Evolutionary conservation across 2,113 vertebrate genomes (phyloP).

Genomic region (Vulpes ferrilata): DNA sequence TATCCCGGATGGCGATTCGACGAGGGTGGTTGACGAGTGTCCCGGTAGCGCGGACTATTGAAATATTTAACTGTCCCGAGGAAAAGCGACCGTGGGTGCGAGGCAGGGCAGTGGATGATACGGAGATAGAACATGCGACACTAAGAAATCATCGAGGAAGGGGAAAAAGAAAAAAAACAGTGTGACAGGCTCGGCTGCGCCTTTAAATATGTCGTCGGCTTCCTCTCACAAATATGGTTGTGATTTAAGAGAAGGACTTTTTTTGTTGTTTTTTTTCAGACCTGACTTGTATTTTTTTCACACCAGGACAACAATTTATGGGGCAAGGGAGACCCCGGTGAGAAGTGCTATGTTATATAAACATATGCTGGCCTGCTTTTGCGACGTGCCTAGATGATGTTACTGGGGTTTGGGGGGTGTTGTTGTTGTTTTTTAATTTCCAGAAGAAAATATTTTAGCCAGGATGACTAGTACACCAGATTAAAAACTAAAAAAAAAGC

Average conservation of each 20-base stretch:
- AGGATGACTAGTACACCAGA: slow-evolving; percentile 62
- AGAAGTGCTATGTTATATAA: slow-evolving; percentile 71
- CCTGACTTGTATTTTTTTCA: slow-evolving; percentile 78
- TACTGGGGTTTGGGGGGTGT: neutral
- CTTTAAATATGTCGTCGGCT: slow-evolving; percentile 63
- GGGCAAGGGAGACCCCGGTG: slow-evolving; percentile 71
- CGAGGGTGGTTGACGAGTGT: slow-evolving; percentile 42
- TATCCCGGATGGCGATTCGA: neutral
- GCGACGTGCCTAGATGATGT: slow-evolving; percentile 22
- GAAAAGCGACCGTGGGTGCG: neutral
- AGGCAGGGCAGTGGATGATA: accelerated
- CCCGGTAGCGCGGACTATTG: neutral
- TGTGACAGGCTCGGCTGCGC: neutral
- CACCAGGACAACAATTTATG: slow-evolving; percentile 78
- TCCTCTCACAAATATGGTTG: slow-evolving; percentile 69
- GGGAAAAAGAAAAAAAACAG: slow-evolving; percentile 44
- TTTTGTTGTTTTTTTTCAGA: slow-evolving; percentile 14
- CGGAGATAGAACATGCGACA: neutral
- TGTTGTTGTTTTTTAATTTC: neutral
- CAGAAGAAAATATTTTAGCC: slow-evolving; percentile 54
- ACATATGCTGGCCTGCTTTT: slow-evolving; percentile 72
- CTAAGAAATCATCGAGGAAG: neutral
- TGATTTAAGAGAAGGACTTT: slow-evolving; percentile 70
- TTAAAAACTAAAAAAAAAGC: slow-evolving; percentile 63
- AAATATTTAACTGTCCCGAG: neutral